phyloP scores from a whole-genome alignment of 2,888 invertebrate species.

The Ryuthela nishihirai region DNA sequence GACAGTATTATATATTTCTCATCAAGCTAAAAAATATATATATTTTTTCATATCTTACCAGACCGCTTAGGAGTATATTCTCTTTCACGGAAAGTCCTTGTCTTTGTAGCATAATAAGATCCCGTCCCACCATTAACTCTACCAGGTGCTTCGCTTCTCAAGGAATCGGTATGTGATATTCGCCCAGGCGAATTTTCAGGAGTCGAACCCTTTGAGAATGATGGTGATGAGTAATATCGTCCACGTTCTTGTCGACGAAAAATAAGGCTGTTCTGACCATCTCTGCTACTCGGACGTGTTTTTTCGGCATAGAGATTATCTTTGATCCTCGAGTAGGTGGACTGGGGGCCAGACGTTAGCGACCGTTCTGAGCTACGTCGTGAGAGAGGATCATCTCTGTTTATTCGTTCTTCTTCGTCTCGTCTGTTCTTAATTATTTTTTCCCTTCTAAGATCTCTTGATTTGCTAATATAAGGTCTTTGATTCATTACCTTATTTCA shows the following conservation, averaged over 20 bases:
- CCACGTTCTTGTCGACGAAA: slow-evolving; percentile 33
- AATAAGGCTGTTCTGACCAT: slow-evolving; percentile 26
- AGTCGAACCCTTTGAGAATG: slow-evolving; percentile 17
- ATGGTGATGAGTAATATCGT: slow-evolving; percentile 8
- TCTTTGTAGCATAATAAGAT: slow-evolving; percentile 13
- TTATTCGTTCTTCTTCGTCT: slow-evolving; percentile 24
- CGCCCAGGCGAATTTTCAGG: slow-evolving; percentile 29
- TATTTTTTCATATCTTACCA: slow-evolving; percentile 10
- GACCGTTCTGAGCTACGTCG: slow-evolving; percentile 25
- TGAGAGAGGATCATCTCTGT: slow-evolving; percentile 25
- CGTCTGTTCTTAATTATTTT: slow-evolving; percentile 29
- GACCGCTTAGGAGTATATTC: slow-evolving; percentile 18
- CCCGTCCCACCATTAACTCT: slow-evolving; percentile 5
- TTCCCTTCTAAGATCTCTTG: slow-evolving; percentile 34
- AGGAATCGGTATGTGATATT: slow-evolving; percentile 26
- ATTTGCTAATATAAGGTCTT: slow-evolving; percentile 26
- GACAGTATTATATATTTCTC: not conserved
- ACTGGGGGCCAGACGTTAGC: slow-evolving; percentile 9
- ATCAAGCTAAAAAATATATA: too few species aligned
- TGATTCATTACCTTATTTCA: slow-evolving; percentile 36
- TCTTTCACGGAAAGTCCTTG: slow-evolving; percentile 8
- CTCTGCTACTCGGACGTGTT: slow-evolving; percentile 24
- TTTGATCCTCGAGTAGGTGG: slow-evolving; percentile 17
- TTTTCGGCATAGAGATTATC: slow-evolving; percentile 28
- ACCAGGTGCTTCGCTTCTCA: slow-evolving; percentile 18